Evolutionary conservation across 2,888 invertebrate species (phyloP), one percentile per base, ranked within the genome.

Genomic region (Agonopterix arenella): DNA sequence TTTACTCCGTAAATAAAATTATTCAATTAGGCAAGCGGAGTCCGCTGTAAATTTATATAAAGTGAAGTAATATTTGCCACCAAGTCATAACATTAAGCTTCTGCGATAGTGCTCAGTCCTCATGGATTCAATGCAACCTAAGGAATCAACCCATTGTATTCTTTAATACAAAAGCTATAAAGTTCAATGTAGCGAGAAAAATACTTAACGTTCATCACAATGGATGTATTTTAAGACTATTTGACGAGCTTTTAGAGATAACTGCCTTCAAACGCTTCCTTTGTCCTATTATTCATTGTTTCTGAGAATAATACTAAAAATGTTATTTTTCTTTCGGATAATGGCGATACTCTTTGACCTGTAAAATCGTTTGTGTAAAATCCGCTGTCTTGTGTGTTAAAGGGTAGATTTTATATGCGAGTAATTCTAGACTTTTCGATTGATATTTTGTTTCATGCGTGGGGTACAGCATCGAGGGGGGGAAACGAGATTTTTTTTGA

Each of bases 281-380:
- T 84, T 84, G 80, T 83, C 70, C 69, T 71, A 78, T 80, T 75
- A 80, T 76, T 80, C 80, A 80, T 80, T 81, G 81, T 84, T 80
- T 77, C 64, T 63, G 59, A 58, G 62, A 67, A 64, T 61, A 59
- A 61, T 53, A 54, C 52, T 51, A 51, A 69, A 73, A 72, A 62
- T 72, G 66, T 68, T 66, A 68, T 70, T 72, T 73, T 71, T 68
- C 57, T 71, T 70, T 62, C 54, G 52, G 61, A 70, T 66, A 68
- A 68, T 61, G 60, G 62, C 56, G 56, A 65, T 65, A 62, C 64
- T 67, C 64, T 68, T 70, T 46, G 49, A 44, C 46, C 47, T 45
- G 45, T 48, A 36, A 44, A 48, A 50, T 46, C 40, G 11, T 44
- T 52, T 47, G 47, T 49, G 38, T n/a, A 8, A 46, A 38, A 11